These are phyloP conservation scores for Lepus timidus DNA, from an alignment of 2,113 vertebrate genomes.

Conservation along the genomic window DNA sequence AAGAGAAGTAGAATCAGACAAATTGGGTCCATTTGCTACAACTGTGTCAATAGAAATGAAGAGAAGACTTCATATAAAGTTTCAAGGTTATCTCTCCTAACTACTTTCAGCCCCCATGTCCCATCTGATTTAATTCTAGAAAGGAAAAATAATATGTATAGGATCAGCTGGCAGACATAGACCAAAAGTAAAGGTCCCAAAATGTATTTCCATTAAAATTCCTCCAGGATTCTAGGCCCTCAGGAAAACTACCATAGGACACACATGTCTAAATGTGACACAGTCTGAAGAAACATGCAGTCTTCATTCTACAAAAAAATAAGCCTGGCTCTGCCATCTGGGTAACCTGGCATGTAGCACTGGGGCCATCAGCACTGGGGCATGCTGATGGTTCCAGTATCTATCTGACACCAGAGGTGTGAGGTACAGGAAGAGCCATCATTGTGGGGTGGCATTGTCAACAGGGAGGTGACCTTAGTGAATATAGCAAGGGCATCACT, in stretches of 20 bases:
- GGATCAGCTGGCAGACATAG: background rate
- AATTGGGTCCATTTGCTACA: background rate
- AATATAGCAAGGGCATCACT: too few species aligned
- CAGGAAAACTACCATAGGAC: background rate
- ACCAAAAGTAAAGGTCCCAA: background rate
- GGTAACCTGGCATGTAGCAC: background rate
- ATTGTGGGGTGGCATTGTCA: background rate
- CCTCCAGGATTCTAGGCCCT: background rate
- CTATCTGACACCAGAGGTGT: background rate
- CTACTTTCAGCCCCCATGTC: background rate
- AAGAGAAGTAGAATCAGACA: background rate
- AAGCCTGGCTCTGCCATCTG: background rate
- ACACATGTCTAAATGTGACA: background rate
- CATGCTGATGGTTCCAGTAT: background rate
- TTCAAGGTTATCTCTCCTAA: background rate
- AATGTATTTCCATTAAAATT: background rate
- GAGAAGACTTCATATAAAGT: background rate
- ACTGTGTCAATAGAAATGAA: background rate
- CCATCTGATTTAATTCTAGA: background rate
- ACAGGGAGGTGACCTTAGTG: background rate
- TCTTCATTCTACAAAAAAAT: background rate
- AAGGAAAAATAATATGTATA: background rate
- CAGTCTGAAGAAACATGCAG: background rate
- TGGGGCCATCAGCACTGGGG: too few species aligned
- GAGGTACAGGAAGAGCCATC: background rate